Evolutionary conservation across 2,113 vertebrate species (phyloP), one percentile per base, ranked within the genome.

Genomic region (Orthochromis malagaraziensis): DNA sequence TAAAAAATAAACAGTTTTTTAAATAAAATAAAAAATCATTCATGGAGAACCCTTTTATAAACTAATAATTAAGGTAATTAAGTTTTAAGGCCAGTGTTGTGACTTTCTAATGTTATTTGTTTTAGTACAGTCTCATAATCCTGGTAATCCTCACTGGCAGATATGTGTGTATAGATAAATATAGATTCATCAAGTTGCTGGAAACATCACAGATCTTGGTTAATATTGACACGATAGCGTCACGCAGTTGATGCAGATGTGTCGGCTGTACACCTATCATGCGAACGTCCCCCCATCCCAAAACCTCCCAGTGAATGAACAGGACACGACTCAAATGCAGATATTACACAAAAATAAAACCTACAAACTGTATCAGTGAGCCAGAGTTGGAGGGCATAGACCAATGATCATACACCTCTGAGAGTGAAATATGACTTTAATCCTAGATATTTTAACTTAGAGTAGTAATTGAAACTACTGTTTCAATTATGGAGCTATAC

Each of bases 261-360:
- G 19, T 68, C 2, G 2, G 35, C 63, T 68, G 3, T 40, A 21
- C 63, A 21, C n/a, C 11, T 4, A 21, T 68, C 19, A 3, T 14
- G 11, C 6, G 7, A 68, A 68, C 3, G 0, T 40, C 63, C n/a
- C n/a, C 63, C 11, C 63, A 40, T 68, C 63, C 33, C 63, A 68
- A 65, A 65, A 65, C 33, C 19, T 65, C 33, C 11, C 19, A 90
- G 26, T 94, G 87, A 81, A 95, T 89, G 87, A 93, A 92, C 86
- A 93, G 85, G 88, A 94, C 87, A 86, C 40, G 79, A 91, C 83
- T 92, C 94, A 68, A 95, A 95, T 94, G 91, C 89, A 95, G 94
- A 82, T 93, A 92, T 83, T 94, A 93, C 55, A 63, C 84, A 70
- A 70, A 90, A 95, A 94, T 95, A 95, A 94, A 94, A 90, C 83